Evolutionary conservation across 2,888 invertebrate species (phyloP).

Genomic region (Pasiphila rectangulata): DNA sequence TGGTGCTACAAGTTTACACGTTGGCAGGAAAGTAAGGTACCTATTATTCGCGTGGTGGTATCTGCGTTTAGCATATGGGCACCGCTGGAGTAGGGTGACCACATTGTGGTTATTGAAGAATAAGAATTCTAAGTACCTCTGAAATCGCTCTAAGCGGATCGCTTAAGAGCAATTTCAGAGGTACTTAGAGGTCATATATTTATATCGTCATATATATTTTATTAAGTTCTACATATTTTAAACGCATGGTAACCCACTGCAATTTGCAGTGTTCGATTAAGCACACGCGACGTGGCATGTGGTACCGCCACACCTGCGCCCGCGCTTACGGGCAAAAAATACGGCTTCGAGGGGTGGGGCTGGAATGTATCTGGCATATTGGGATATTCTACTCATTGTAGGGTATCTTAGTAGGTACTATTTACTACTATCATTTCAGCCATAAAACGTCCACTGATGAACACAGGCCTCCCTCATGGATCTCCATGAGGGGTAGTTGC

Average conservation of each 20-base stretch:
- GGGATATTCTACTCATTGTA: background rate
- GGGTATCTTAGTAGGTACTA: background rate
- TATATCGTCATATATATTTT: background rate
- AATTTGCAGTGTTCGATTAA: slow-evolving; percentile 30
- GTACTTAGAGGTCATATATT: too few species aligned
- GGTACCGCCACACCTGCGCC: slow-evolving; percentile 30
- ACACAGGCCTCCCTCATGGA: too few species aligned
- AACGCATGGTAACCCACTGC: slow-evolving; percentile 10
- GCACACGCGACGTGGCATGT: slow-evolving; percentile 32
- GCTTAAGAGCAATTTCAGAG: too few species aligned
- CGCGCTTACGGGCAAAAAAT: slow-evolving; percentile 22
- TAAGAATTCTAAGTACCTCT: too few species aligned
- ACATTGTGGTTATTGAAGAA: background rate
- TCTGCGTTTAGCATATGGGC: slow-evolving; percentile 32
- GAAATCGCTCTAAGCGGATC: too few species aligned
- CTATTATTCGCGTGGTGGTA: slow-evolving; percentile 18
- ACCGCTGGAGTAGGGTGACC: slow-evolving; percentile 24
- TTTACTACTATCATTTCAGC: too few species aligned
- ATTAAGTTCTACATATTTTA: background rate
- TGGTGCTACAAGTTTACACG: slow-evolving; percentile 14
- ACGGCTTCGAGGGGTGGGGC: slow-evolving; percentile 2
- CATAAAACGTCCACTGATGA: too few species aligned
- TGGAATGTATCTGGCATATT: background rate
- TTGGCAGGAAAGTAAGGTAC: slow-evolving; percentile 18
- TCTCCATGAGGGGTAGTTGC: too few species aligned